Evolutionary conservation across 2,888 invertebrate species (phyloP).

Genomic region (Lepidochrysops patricia): DNA sequence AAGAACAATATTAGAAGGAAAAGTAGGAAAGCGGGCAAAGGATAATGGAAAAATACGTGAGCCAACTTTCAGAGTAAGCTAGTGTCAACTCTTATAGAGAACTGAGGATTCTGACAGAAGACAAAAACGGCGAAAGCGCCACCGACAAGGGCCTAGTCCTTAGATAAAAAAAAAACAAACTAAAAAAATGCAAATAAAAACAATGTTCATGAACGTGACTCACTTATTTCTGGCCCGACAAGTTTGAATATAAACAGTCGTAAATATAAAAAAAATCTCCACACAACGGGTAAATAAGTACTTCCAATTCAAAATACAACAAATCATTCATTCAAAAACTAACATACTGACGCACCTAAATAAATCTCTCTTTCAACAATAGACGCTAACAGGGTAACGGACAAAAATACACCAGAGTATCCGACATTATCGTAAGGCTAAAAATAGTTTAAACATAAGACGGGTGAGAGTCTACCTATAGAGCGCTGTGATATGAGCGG

Average conservation of each 20-base stretch:
- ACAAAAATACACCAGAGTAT: conserved; percentile 26
- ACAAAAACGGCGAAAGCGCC: too few species aligned
- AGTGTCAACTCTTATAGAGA: too few species aligned
- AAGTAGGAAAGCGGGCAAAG: too few species aligned
- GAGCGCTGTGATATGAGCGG: background rate
- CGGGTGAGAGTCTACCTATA: conserved; percentile 11
- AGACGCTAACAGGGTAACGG: conserved; percentile 18
- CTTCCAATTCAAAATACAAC: conserved; percentile 13
- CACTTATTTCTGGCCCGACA: background rate
- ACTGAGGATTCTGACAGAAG: too few species aligned
- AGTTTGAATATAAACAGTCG: background rate
- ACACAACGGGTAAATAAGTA: conserved; percentile 1
- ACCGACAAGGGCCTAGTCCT: too few species aligned
- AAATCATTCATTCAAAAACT: conserved; percentile 18
- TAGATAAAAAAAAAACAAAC: too few species aligned
- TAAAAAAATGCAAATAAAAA: background rate
- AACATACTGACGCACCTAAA: conserved; percentile 18
- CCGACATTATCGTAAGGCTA: conserved; percentile 26
- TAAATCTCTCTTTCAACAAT: conserved; percentile 28
- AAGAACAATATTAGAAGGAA: too few species aligned
- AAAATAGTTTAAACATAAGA: conserved; percentile 25
- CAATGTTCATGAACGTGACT: background rate
- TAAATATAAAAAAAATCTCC: background rate
- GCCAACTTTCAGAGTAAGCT: too few species aligned
- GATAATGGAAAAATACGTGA: too few species aligned